Conservation (phyloP, 1,140 invertebrate species). For the Aleiodes sp. region DNA sequence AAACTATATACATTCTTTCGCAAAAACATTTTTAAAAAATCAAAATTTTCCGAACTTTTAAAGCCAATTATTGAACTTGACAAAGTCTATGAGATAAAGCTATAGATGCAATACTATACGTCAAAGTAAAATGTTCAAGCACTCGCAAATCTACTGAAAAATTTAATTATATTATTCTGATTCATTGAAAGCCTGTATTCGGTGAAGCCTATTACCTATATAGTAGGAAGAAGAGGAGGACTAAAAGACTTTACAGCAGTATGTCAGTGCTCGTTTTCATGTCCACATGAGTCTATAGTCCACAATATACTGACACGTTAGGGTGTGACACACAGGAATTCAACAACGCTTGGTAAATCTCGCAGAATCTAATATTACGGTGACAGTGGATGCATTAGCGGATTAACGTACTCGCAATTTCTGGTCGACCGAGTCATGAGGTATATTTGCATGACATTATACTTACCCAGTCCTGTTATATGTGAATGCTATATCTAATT, state of each 20-base stretch:
- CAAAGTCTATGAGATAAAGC: too few relatives aligned
- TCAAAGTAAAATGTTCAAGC: too few relatives aligned
- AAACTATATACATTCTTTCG: too few relatives aligned
- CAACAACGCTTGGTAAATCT: constrained; percentile 32
- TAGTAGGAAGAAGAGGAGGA: too few relatives aligned
- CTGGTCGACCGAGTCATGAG: constrained; percentile 38
- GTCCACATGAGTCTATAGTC: neutral
- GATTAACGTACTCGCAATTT: constrained; percentile 44
- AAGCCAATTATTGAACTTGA: too few relatives aligned
- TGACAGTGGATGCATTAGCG: constrained; percentile 42
- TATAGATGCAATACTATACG: too few relatives aligned
- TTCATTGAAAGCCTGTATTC: too few relatives aligned
- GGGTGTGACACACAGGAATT: constrained; percentile 24
- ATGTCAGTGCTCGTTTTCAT: neutral
- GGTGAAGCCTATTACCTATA: too few relatives aligned
- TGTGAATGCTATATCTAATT: constrained; percentile 10
- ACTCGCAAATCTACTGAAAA: too few relatives aligned
- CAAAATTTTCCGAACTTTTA: too few relatives aligned
- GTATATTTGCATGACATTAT: constrained; percentile 51
- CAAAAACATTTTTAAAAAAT: too few relatives aligned
- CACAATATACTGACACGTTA: neutral
- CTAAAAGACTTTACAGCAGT: neutral
- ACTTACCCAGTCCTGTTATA: constrained; percentile 32
- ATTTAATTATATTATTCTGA: too few relatives aligned
- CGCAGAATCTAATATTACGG: constrained; percentile 42